These are phyloP conservation scores for Acronicta aceris DNA, from an alignment of 2,888 invertebrate species.

Conservation along the genomic window DNA sequence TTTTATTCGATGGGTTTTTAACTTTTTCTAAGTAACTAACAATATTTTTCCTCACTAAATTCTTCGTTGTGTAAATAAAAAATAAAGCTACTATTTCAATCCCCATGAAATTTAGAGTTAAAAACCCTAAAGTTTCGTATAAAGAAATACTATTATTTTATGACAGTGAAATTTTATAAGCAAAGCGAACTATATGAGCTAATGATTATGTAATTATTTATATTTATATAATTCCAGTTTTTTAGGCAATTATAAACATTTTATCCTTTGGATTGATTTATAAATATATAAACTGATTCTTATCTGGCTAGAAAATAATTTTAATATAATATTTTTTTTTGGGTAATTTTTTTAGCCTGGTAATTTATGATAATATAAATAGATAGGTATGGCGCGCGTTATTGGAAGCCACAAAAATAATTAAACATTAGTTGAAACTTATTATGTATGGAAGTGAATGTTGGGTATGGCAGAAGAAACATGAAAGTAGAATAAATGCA, in stretches of 20 bases:
- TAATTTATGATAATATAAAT: no score
- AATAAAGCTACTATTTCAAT: background rate
- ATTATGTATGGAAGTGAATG: no score
- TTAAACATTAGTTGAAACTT: constrained; percentile 35
- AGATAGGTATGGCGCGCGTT: constrained; percentile 26
- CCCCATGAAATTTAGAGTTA: no score
- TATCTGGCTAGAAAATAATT: no score
- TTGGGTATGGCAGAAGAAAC: no score
- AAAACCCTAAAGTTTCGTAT: background rate
- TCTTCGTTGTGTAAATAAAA: constrained; percentile 26
- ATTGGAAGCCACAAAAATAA: constrained; percentile 51
- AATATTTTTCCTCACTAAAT: background rate
- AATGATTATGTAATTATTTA: constrained; percentile 15
- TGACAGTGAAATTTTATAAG: constrained; percentile 43
- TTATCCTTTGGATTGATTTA: no score
- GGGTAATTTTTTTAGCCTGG: no score
- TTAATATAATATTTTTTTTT: no score
- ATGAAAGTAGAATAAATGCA: no score
- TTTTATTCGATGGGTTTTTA: background rate
- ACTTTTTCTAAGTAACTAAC: no score
- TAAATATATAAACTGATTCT: no score
- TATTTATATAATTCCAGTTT: background rate
- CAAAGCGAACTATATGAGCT: constrained; percentile 41
- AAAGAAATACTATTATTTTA: background rate
- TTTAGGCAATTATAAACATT: background rate